Evolutionary conservation across 2,113 vertebrate genomes (phyloP).

Genomic region (Ia io): DNA sequence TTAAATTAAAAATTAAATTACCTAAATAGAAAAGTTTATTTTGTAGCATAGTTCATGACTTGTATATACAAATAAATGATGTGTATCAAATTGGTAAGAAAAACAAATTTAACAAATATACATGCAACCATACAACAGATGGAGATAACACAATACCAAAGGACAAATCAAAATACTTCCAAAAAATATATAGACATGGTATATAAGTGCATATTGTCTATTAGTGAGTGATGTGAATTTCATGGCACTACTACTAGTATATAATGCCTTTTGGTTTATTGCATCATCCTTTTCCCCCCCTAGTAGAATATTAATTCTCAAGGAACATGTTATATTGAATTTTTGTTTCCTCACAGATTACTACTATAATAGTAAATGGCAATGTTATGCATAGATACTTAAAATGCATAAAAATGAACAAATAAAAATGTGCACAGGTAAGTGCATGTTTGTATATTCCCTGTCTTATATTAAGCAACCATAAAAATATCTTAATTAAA

Average conservation of each 20-base stretch:
- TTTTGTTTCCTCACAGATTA: not conserved
- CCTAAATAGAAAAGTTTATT: not conserved
- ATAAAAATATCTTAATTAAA: slow-evolving; percentile 23
- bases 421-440: not conserved
- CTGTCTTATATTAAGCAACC: not conserved
- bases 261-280: not conserved
- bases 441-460: not conserved
- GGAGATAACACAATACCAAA: not conserved
- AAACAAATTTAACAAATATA: slow-evolving; percentile 5
- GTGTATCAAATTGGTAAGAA: not conserved
- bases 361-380: not conserved
- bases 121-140: not conserved
- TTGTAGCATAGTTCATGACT: not conserved
- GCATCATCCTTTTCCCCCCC: not conserved
- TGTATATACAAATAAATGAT: not conserved
- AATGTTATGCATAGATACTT: not conserved
- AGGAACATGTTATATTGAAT: not conserved
- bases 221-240: not conserved
- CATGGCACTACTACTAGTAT: not conserved
- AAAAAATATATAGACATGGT: not conserved
- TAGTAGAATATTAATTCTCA: not conserved
- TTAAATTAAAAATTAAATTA: not conserved
- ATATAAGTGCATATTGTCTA: not conserved
- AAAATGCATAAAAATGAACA: not conserved
- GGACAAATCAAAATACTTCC: not conserved